These are phyloP conservation scores for Drosophila simulans DNA, from an alignment of 1,140 invertebrate genomes.

Conservation along the genomic window DNA sequence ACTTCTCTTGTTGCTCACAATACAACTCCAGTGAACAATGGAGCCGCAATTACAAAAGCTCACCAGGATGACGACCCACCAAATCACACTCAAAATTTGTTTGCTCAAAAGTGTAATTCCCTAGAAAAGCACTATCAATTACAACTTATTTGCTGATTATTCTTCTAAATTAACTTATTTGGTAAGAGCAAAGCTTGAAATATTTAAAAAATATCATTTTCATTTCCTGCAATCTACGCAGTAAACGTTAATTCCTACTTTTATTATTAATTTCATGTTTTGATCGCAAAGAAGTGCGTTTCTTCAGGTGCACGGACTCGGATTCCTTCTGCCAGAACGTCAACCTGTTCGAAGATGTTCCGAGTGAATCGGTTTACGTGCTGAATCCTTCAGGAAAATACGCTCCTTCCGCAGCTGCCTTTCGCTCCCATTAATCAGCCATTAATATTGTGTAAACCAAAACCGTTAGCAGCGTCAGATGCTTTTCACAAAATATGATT, in stretches of 20 bases:
- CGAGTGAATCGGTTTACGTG: conserved; percentile 15
- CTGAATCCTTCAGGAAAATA: conserved; percentile 29
- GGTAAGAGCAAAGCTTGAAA: no score
- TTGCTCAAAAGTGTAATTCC: no score
- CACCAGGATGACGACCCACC: conserved; percentile 10
- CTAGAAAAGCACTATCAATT: no score
- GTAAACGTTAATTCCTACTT: no score
- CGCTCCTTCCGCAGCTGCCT: conserved; percentile 9
- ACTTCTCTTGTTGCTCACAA: conserved; percentile 27
- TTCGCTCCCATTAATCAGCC: conserved; percentile 63
- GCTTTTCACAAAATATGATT: conserved; percentile 68
- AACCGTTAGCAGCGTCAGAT: conserved; percentile 53
- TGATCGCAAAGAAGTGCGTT: not conserved
- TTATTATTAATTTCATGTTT: not conserved
- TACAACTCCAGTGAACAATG: conserved; percentile 54
- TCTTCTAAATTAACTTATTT: no score
- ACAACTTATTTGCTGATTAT: no score
- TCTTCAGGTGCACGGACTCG: conserved; percentile 1
- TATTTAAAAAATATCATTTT: no score
- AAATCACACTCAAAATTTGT: not conserved
- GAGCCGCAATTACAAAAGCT: conserved; percentile 56
- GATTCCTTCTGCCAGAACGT: conserved; percentile 6
- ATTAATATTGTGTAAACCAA: conserved; percentile 66
- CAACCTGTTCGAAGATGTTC: conserved; percentile 20
- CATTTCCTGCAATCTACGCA: no score